Conservation (phyloP, 2,797 vertebrate species). For the Lutjanus campechanus region DNA sequence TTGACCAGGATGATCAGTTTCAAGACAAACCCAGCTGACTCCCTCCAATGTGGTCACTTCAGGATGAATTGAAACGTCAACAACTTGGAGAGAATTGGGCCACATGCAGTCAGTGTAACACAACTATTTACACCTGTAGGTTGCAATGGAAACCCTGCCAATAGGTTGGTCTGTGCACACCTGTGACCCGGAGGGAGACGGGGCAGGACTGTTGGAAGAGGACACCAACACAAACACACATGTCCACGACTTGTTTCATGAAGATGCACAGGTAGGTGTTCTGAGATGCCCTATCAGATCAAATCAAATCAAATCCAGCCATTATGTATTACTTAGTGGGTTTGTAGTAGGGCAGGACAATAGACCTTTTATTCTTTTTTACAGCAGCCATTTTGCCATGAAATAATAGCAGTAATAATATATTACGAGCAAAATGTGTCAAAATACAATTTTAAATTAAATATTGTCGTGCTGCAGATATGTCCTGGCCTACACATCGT, state of each 20-base stretch:
- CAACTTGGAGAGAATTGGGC: not conserved
- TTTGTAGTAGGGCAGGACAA: too few relatives aligned
- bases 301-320: not conserved
- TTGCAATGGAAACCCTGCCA: conserved; percentile 65
- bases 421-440: too few relatives aligned
- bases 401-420: too few relatives aligned
- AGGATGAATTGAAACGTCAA: not conserved
- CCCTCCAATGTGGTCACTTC: too few relatives aligned
- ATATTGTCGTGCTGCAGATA: too few relatives aligned
- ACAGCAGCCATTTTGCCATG: too few relatives aligned
- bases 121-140: conserved; percentile 26
- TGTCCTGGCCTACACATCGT: too few relatives aligned
- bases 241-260: conserved; percentile 94
- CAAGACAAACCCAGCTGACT: not conserved
- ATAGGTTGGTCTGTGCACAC: conserved; percentile 54
- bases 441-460: too few relatives aligned
- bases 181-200: conserved; percentile 42
- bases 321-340: not conserved
- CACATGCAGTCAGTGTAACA: not conserved
- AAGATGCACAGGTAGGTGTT: conserved; percentile 91
- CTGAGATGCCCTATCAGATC: not conserved
- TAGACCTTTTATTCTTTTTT: too few relatives aligned
- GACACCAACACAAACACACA: conserved; percentile 56
- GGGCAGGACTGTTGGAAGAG: conserved; percentile 16
- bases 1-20: conserved; percentile 10